Evolutionary conservation across 1,140 invertebrate species (phyloP), one percentile per base, ranked within the genome.

Genomic region (Brachionus plicatilis): DNA sequence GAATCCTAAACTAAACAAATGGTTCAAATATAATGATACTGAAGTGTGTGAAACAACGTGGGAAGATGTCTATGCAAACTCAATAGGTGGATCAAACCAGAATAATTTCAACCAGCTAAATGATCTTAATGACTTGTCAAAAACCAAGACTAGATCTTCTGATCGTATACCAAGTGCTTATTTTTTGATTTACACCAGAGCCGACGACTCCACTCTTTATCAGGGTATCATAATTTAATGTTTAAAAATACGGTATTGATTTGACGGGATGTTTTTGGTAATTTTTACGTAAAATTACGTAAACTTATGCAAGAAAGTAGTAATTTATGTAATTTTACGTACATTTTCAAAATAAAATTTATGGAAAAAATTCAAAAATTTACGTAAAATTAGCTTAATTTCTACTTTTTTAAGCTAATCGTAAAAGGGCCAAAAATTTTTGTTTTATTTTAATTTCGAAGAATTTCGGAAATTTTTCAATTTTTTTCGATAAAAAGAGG

Each of bases 11-110:
- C 83, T 85, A 11, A 85, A 87, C 8, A 75, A 85, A 50, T 91
- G 90, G 90, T 87, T 90, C 12, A 90, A 90, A 86, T 91, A 90
- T 86, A 91, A 91, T 86, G 91, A 91, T 86, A 90, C 90, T 56
- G 88, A 90, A 68, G 82, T 83, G 3, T 50, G 43, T 12, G 82
- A 83, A 56, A 70, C 82, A 17, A 83, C 60, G 9, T 83, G 82
- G 82, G 43, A 68, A n/a, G 82, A 83, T 24, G 65, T 70, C 3
- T 83, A 68, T 41, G 41, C 60, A 29, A 68, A 68, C 70, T 53
- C 60, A 8, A 72, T 83, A 5, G 82, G 82, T 20, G 82, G 82
- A 3, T 60, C 79, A 24, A 60, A 11, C 20, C 76, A 80, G 12
- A 56, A 29, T 8, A 72, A 7, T 76, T 24, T 37, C 0, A 47